Evolutionary conservation across 1,140 invertebrate species (phyloP).

Genomic region (Luehdorfia chinensis): DNA sequence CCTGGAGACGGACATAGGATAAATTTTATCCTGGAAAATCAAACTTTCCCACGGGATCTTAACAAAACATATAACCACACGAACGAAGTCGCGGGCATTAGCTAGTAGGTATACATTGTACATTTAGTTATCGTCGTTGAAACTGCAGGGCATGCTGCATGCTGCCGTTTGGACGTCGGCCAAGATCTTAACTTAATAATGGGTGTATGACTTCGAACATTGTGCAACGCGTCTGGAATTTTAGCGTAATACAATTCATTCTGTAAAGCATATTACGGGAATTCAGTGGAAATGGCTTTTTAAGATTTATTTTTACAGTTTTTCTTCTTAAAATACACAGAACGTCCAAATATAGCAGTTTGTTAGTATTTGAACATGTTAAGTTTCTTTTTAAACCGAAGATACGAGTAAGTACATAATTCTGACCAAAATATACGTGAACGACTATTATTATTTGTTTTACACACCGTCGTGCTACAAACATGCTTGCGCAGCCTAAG

Average conservation of each 20-base stretch:
- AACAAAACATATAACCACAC: not conserved
- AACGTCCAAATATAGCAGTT: no score
- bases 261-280: constrained; percentile 3
- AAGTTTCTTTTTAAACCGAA: no score
- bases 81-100: not conserved
- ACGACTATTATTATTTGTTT: no score
- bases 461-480: no score
- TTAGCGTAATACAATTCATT: constrained; percentile 11
- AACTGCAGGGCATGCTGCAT: not conserved
- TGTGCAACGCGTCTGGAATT: constrained; percentile 10
- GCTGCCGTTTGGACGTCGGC: constrained; percentile 7
- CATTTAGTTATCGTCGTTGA: constrained; percentile 2
- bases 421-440: no score
- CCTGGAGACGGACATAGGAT: no score
- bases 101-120: not conserved
- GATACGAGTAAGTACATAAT: no score
- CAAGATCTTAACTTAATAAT: constrained; percentile 17
- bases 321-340: no score
- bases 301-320: constrained; percentile 1
- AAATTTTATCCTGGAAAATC: no score
- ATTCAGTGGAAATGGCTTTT: not conserved
- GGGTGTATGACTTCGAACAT: not conserved
- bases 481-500: no score
- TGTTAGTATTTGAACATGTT: no score
- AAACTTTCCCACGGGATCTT: no score